Evolutionary conservation across 2,113 vertebrate species (phyloP).

Genomic region (Morphnarchus princeps): DNA sequence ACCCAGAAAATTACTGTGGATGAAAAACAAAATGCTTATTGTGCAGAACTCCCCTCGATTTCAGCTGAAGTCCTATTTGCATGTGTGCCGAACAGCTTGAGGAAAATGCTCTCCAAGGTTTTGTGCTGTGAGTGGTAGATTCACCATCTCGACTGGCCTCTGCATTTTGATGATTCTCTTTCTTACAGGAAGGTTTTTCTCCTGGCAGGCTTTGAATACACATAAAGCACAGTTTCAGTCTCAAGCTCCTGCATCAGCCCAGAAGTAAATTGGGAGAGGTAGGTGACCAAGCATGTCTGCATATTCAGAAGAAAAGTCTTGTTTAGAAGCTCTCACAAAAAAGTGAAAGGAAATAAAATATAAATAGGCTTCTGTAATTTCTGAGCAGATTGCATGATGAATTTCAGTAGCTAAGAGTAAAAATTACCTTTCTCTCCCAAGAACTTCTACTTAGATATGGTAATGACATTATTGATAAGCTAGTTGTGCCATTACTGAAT

Average conservation of each 20-base stretch:
- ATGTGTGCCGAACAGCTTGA: not conserved
- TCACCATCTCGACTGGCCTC: not conserved
- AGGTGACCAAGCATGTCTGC: not conserved
- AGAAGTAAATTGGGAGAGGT: not conserved
- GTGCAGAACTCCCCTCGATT: not conserved
- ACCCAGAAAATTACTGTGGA: not conserved
- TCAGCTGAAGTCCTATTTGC: not conserved
- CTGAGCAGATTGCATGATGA: not conserved
- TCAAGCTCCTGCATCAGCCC: not conserved
- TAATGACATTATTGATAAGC: not conserved
- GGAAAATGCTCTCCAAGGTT: not conserved
- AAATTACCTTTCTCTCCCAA: not conserved
- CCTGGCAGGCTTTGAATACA: not conserved
- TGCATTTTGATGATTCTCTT: not conserved
- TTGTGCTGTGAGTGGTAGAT: not conserved
- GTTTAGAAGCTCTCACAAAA: not conserved
- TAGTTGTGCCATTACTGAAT: not conserved
- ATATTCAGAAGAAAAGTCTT: not conserved
- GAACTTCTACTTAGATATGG: not conserved
- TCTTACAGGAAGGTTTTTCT: not conserved
- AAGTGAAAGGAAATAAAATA: not conserved
- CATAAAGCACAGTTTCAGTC: not conserved
- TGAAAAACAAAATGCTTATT: not conserved
- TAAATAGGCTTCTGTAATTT: not conserved
- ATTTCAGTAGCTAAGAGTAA: not conserved